Evolutionary conservation across 2,113 vertebrate genomes (phyloP).

Genomic region (Sus scrofa): DNA sequence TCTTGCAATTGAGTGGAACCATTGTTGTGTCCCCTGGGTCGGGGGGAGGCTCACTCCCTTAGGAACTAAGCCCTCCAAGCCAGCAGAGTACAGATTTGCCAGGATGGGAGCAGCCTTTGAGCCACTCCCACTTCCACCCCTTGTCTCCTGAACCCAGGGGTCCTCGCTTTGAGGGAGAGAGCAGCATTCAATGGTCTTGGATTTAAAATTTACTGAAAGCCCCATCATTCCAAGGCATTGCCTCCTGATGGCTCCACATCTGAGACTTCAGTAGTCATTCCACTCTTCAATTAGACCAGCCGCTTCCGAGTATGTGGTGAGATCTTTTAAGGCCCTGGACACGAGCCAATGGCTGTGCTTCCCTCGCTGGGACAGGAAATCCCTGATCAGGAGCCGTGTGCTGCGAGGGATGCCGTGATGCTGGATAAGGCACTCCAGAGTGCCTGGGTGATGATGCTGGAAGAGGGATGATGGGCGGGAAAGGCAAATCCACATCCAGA

Average conservation of each 20-base stretch:
- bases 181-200: neutral
- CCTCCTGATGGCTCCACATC: neutral
- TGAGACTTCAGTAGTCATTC: neutral
- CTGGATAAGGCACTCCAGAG: neutral
- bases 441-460: accelerated
- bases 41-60: neutral
- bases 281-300: accelerated
- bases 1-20: neutral
- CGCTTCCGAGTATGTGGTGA: neutral
- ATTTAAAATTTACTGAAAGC: neutral
- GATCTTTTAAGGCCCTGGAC: no score
- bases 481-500: neutral
- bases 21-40: neutral
- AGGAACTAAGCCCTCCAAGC: neutral
- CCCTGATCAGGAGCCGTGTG: neutral
- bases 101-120: no score
- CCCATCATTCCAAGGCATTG: neutral
- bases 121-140: neutral
- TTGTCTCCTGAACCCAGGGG: neutral
- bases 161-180: accelerated
- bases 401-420: accelerated
- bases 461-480: neutral
- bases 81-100: neutral
- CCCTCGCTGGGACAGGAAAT: neutral
- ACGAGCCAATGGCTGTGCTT: accelerated